phyloP scores from a whole-genome alignment of 64 coral and sea anemone genomes.

The Stylophora pistillata region DNA sequence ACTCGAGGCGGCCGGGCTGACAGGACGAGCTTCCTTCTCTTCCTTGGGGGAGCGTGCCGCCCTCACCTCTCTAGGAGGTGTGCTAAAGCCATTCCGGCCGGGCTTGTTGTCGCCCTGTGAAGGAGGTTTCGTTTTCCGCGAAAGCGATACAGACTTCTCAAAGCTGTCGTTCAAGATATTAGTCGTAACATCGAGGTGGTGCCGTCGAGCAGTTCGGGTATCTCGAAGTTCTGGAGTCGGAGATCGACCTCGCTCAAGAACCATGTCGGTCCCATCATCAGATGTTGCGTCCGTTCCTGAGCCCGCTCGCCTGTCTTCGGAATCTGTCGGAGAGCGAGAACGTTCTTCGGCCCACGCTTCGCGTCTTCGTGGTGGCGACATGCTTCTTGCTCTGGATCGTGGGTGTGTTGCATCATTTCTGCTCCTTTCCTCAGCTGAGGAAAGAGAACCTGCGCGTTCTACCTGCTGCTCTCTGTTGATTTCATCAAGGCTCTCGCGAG shows the following conservation, averaged over 20 bases:
- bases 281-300: conserved; percentile 54
- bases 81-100: not conserved
- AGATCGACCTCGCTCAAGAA: conserved; percentile 89
- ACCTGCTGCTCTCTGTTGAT: conserved; percentile 62
- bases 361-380: conserved; percentile 45
- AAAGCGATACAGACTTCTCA: conserved; percentile 47
- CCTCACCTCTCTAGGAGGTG: not conserved
- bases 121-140: conserved; percentile 42
- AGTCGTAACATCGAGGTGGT: conserved; percentile 93
- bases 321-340: conserved; percentile 35
- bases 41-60: no score
- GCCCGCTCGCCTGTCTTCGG: conserved; percentile 36
- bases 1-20: conserved; percentile 56
- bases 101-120: not conserved
- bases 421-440: conserved; percentile 15
- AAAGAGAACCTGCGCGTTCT: conserved; percentile 21
- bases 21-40: not conserved
- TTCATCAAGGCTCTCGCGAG: conserved; percentile 71
- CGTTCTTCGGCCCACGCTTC: conserved; percentile 75
- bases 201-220: conserved; percentile 66
- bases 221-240: conserved; percentile 93
- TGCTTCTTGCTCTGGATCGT: conserved; percentile 14
- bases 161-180: conserved; percentile 78
- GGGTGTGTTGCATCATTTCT: not conserved
- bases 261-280: conserved; percentile 40